Percentiles rank a stretch among this genome's conserved stretches.
phyloP scores from a whole-genome alignment of 2,797 vertebrate genomes.

The Novumbra hubbsi region DNA sequence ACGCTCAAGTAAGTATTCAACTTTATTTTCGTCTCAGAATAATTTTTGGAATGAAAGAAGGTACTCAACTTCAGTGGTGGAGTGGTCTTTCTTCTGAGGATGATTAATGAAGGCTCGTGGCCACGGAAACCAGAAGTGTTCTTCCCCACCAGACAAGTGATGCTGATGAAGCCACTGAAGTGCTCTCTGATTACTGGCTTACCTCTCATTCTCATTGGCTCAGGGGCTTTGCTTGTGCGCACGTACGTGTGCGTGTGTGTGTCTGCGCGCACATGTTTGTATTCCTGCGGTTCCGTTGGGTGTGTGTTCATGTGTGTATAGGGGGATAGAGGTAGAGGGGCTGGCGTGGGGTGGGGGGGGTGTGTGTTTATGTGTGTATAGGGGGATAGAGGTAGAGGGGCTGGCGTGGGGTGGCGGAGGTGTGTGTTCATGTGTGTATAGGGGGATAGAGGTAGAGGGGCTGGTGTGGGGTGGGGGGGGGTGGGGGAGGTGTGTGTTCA shows the following conservation, averaged over 20 bases:
- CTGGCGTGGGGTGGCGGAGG: neutral
- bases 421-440: constrained; percentile 24
- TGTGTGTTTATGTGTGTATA: constrained; percentile 24
- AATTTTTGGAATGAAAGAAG: constrained; percentile 34
- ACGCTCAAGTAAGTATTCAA: constrained; percentile 36
- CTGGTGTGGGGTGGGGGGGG: neutral
- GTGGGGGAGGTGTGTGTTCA: constrained; percentile 2
- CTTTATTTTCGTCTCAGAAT: constrained; percentile 13
- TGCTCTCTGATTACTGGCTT: constrained; percentile 66
- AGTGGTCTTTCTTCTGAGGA: constrained; percentile 63
- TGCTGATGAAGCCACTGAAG: constrained; percentile 68
- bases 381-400: constrained; percentile 17
- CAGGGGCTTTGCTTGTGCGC: constrained; percentile 2
- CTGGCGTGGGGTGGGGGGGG: neutral
- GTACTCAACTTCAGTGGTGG: constrained; percentile 56
- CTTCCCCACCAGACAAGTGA: constrained; percentile 72
- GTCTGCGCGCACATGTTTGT: constrained; percentile 15
- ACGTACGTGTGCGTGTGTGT: neutral
- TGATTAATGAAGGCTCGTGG: constrained; percentile 73
- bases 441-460: constrained; percentile 17
- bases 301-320: constrained; percentile 24
- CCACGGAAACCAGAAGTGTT: constrained; percentile 61
- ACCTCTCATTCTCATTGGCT: constrained; percentile 35
- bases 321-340: constrained; percentile 17
- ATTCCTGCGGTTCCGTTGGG: neutral